These are phyloP conservation scores for Zaprionus lachaisei DNA, from an alignment of 1,140 invertebrate species.

Conservation along the genomic window DNA sequence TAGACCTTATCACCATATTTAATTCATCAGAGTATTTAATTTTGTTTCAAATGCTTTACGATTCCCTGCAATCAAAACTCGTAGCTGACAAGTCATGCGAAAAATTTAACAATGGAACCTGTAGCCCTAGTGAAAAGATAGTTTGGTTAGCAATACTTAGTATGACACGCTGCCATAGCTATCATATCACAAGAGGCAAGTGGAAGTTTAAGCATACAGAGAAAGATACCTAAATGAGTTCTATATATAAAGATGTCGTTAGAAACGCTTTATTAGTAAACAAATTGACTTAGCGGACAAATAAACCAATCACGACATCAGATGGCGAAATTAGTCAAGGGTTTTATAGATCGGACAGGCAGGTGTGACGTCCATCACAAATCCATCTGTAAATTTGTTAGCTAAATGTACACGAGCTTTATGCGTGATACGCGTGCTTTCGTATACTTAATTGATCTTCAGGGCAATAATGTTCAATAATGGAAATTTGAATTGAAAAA, in stretches of 20 bases:
- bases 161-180: no score
- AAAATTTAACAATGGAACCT: no score
- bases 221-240: no score
- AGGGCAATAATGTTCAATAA: constrained; percentile 19
- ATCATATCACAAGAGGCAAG: no score
- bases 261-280: background rate
- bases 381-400: background rate
- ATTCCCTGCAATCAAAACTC: no score
- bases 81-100: no score
- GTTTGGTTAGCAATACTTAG: no score
- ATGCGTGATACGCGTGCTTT: constrained; percentile 52
- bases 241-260: background rate
- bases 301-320: constrained; percentile 10
- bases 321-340: background rate
- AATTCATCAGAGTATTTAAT: no score
- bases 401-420: constrained; percentile 39
- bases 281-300: background rate
- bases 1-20: no score
- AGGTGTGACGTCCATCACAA: background rate
- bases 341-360: background rate
- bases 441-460: constrained; percentile 53
- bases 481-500: constrained; percentile 4
- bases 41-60: no score
- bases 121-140: no score
- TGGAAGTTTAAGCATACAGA: no score